Evolutionary conservation across 1,140 invertebrate species (phyloP).

Genomic region (Vanessa atalanta): DNA sequence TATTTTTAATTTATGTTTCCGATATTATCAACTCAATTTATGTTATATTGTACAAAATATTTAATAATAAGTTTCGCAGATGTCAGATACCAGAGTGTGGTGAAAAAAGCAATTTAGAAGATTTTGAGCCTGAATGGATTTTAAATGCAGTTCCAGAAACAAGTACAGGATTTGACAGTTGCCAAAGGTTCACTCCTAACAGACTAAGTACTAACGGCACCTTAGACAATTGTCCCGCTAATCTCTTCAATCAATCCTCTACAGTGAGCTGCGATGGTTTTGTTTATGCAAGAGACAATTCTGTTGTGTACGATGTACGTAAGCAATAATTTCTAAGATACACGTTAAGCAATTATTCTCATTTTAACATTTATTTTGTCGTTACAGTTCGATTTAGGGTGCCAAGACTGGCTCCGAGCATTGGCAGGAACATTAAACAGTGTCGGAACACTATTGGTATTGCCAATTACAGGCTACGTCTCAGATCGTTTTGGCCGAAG

Average conservation of each 20-base stretch:
- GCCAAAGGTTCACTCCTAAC: conserved; percentile 34
- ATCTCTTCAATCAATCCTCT: conserved; percentile 42
- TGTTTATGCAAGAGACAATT: conserved; percentile 41
- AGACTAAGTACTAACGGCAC: conserved; percentile 17
- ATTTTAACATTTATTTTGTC: neutral
- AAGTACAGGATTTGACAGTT: conserved; percentile 37
- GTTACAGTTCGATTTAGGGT: conserved; percentile 51
- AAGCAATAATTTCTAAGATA: neutral
- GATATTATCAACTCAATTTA: neutral
- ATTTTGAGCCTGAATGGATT: conserved; percentile 79
- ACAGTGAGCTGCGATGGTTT: conserved; percentile 42
- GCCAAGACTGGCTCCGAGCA: conserved; percentile 52
- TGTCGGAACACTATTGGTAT: conserved; percentile 61
- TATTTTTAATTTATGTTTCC: no score
- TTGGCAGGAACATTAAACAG: conserved; percentile 48
- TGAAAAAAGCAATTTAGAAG: conserved; percentile 40
- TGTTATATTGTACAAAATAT: neutral
- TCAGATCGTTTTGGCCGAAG: conserved; percentile 84
- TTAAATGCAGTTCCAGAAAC: conserved; percentile 73
- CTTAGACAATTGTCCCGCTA: conserved; percentile 38
- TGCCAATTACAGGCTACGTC: conserved; percentile 84
- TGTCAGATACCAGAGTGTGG: conserved; percentile 84
- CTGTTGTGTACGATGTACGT: conserved; percentile 62
- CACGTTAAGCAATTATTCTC: neutral
- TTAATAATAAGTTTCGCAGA: conserved; percentile 67